Percentiles rank a stretch among this genome's conserved stretches.
phyloP scores from a whole-genome alignment of 1,140 invertebrate genomes.

The Drosophila kohkoa region DNA sequence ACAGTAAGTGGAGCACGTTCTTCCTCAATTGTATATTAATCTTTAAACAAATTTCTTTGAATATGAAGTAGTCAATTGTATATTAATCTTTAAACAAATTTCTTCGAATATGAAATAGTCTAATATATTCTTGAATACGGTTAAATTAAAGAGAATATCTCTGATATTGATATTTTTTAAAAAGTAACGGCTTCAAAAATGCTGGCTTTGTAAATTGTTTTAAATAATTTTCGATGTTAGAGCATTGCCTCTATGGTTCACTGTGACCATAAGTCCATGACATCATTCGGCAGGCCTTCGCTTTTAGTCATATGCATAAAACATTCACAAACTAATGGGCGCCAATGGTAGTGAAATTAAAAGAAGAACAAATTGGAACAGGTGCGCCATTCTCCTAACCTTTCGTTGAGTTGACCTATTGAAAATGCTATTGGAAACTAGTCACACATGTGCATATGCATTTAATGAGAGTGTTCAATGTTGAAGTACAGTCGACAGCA shows the following conservation, averaged over 20 bases:
- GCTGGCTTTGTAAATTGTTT: no score
- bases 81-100: no score
- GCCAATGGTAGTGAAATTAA: conserved; percentile 16
- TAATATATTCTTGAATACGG: no score
- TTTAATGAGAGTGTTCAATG: conserved; percentile 13
- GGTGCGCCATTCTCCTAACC: conserved; percentile 31
- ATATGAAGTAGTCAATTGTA: no score
- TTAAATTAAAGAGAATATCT: no score
- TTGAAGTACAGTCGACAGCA: conserved; percentile 3
- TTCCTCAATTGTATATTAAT: no score
- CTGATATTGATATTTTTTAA: no score
- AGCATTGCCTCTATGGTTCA: neutral
- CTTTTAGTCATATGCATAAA: conserved; percentile 19
- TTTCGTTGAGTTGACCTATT: conserved; percentile 28
- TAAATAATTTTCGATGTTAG: no score
- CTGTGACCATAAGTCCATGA: conserved; percentile 32
- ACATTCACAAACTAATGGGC: conserved; percentile 22
- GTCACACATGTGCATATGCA: neutral
- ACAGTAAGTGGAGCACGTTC: no score
- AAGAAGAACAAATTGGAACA: conserved; percentile 27
- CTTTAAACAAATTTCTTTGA: no score
- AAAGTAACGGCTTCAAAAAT: no score
- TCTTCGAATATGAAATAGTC: no score
- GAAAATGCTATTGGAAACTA: conserved; percentile 1
- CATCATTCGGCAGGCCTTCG: conserved; percentile 38